phyloP scores from a whole-genome alignment of 2,113 vertebrate species.

The Bucco capensis region DNA sequence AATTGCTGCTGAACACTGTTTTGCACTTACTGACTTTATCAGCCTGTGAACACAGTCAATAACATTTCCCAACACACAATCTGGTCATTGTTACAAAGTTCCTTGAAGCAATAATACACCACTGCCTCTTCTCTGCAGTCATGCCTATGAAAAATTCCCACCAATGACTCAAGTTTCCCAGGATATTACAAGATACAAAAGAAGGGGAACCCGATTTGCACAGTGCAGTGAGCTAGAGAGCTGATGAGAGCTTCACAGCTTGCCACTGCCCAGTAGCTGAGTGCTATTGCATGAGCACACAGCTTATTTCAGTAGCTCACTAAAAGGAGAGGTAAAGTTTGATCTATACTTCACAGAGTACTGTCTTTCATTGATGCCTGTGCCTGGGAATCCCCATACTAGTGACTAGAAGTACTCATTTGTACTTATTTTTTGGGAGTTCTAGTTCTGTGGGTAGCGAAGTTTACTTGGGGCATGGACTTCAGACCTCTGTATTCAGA shows the following conservation, averaged over 20 bases:
- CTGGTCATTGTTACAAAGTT: not conserved
- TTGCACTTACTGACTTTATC: not conserved
- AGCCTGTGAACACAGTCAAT: not conserved
- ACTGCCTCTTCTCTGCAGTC: not conserved
- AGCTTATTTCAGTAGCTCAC: not conserved
- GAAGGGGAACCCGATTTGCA: not conserved
- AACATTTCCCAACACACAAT: not conserved
- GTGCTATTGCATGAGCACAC: accelerated
- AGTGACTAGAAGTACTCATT: not conserved
- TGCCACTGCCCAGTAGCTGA: not conserved
- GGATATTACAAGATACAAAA: not conserved
- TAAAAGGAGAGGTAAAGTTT: not conserved
- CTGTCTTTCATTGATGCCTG: not conserved
- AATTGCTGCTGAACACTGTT: not conserved
- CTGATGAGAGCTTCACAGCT: not conserved
- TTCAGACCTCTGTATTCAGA: not conserved
- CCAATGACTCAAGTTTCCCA: not conserved
- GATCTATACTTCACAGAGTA: not conserved
- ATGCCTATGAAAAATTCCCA: not conserved
- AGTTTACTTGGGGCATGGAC: not conserved
- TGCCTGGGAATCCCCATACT: not conserved
- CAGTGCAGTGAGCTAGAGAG: not conserved
- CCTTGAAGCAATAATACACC: not conserved
- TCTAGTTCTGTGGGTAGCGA: not conserved
- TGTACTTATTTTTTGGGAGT: not conserved